phyloP scores from a whole-genome alignment of 2,888 invertebrate genomes.

The Lobophora halterata region DNA sequence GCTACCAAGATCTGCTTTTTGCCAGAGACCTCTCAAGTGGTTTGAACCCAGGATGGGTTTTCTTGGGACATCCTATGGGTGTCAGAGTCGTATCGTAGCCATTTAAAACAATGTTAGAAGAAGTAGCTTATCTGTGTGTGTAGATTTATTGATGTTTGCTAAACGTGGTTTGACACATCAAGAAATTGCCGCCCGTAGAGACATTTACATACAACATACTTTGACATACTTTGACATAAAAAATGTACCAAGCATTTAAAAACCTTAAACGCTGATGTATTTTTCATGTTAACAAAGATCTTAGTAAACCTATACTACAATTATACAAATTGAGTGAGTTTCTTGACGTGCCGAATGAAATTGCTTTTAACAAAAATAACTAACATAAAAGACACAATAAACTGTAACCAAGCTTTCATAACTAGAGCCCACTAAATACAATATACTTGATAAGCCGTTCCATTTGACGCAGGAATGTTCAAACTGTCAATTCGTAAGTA shows the following conservation, averaged over 20 bases:
- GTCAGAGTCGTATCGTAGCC: slow-evolving; percentile 21
- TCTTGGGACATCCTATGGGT: slow-evolving; percentile 25
- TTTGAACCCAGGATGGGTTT: slow-evolving; percentile 7
- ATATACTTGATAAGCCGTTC: too few species aligned
- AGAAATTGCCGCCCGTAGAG: slow-evolving; percentile 11
- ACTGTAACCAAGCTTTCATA: slow-evolving; percentile 22
- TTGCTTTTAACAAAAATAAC: slow-evolving; percentile 20
- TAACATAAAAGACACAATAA: slow-evolving; percentile 18
- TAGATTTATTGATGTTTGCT: slow-evolving; percentile 23
- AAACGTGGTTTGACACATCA: slow-evolving; percentile 17
- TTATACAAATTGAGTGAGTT: slow-evolving; percentile 6
- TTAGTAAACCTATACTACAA: too few species aligned
- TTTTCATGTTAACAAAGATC: too few species aligned
- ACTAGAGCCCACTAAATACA: slow-evolving; percentile 19
- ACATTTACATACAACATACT: too few species aligned
- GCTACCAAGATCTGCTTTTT: too few species aligned
- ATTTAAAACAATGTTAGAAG: slow-evolving; percentile 13
- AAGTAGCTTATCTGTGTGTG: slow-evolving; percentile 28
- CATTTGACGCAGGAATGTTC: too few species aligned
- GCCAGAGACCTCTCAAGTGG: too few species aligned
- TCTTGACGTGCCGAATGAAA: slow-evolving; percentile 23
- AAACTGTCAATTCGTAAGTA: too few species aligned
- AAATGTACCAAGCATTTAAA: too few species aligned
- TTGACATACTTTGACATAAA: too few species aligned
- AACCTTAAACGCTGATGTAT: too few species aligned